Percentiles rank a stretch among this genome's conserved stretches.
Evolutionary conservation across 2,888 invertebrate genomes (phyloP).

Genomic region (Arctia plantaginis): DNA sequence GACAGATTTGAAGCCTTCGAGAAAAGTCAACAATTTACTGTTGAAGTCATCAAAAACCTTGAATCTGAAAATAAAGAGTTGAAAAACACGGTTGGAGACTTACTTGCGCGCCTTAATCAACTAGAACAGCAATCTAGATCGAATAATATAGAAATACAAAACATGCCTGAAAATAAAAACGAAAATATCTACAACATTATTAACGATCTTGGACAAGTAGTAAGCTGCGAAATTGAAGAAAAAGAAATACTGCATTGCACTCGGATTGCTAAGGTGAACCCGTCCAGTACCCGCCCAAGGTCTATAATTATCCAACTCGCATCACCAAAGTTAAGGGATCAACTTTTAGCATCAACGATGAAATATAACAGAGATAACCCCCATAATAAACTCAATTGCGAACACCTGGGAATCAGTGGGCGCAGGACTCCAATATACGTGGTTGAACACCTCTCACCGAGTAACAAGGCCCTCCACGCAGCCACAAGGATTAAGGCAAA

Average conservation of each 20-base stretch:
- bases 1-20: too few relatives aligned
- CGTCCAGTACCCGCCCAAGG: constrained; percentile 8
- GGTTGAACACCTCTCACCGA: background rate
- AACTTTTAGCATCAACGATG: constrained; percentile 13
- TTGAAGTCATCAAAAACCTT: too few relatives aligned
- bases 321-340: constrained; percentile 15
- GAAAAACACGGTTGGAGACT: too few relatives aligned
- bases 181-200: too few relatives aligned
- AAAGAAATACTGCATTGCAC: constrained; percentile 8
- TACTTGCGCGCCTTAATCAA: too few relatives aligned
- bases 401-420: background rate
- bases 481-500: background rate
- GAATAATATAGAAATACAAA: too few relatives aligned
- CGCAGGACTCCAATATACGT: background rate
- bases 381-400: constrained; percentile 7
- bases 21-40: too few relatives aligned
- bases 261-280: constrained; percentile 12
- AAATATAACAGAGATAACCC: constrained; percentile 12
- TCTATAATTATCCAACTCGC: constrained; percentile 13
- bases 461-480: background rate
- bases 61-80: too few relatives aligned
- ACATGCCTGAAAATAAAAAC: too few relatives aligned
- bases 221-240: constrained; percentile 6
- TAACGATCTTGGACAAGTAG: background rate
- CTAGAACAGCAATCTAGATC: too few relatives aligned